Evolutionary conservation across 2,888 invertebrate genomes (phyloP).

Genomic region (Netelia fuscicornis): DNA sequence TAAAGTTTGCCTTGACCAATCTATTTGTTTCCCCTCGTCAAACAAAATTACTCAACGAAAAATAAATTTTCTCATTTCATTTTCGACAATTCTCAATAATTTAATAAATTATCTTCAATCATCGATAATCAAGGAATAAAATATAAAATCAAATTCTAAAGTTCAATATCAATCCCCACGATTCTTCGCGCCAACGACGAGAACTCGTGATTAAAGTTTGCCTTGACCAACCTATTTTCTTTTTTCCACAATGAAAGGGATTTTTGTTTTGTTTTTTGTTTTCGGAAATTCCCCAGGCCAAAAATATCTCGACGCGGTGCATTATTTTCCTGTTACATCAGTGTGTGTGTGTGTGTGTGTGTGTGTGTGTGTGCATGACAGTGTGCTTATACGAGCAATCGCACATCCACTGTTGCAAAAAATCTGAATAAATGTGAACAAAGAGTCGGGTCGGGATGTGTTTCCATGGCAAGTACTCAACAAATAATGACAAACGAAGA

Average conservation of each 20-base stretch:
- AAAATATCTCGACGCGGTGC: neutral
- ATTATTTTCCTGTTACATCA: neutral
- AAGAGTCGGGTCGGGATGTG: neutral
- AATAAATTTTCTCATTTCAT: too few species aligned
- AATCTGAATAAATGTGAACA: neutral
- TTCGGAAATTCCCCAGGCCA: neutral
- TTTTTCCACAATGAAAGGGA: neutral
- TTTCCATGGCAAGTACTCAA: neutral
- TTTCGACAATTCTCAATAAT: too few species aligned
- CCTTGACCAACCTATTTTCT: neutral
- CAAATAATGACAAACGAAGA: constrained; percentile 20
- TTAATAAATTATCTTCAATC: too few species aligned
- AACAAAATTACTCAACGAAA: too few species aligned
- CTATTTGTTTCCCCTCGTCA: too few species aligned
- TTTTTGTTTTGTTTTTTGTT: neutral
- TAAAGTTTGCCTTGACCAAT: neutral
- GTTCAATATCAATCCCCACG: too few species aligned
- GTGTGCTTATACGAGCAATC: neutral
- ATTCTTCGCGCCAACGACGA: too few species aligned
- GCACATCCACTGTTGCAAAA: neutral
- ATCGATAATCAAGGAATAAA: too few species aligned
- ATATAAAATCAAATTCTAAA: too few species aligned
- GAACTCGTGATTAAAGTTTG: neutral
- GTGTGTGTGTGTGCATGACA: neutral
- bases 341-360: neutral